These are phyloP conservation scores for Dasysyrphus tricinctus DNA, from an alignment of 2,888 invertebrate species.

Conservation along the genomic window DNA sequence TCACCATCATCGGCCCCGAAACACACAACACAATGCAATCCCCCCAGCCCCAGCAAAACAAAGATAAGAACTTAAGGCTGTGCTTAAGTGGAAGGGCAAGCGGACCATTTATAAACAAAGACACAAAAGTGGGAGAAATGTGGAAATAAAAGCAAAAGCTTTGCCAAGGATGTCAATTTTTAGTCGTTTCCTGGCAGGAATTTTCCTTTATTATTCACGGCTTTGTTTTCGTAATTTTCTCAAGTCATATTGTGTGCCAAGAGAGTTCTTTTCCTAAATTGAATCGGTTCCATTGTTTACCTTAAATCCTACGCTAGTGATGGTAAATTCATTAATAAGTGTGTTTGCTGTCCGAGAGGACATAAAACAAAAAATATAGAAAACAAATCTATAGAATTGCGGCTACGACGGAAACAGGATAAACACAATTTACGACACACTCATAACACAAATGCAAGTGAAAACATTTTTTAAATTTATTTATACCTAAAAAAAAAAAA, in stretches of 20 bases:
- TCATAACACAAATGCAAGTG: conserved; percentile 53
- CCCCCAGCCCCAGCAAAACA: conserved; percentile 1
- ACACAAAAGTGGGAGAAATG: background rate
- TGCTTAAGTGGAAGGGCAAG: conserved; percentile 19
- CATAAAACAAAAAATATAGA: background rate
- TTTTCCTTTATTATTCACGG: conserved; percentile 8
- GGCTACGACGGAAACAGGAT: conserved; percentile 51
- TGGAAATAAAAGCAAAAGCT: conserved; percentile 18
- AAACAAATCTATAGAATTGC: background rate
- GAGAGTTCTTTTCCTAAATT: conserved; percentile 61
- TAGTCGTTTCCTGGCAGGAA: conserved; percentile 5
- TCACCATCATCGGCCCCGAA: conserved; percentile 31
- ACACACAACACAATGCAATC: background rate
- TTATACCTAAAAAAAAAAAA: background rate
- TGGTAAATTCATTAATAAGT: conserved; percentile 69
- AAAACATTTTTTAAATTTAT: conserved; percentile 67
- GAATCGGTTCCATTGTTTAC: conserved; percentile 67
- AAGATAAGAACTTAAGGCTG: conserved; percentile 36
- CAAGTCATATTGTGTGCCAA: conserved; percentile 50
- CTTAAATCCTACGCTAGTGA: conserved; percentile 47
- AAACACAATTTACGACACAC: conserved; percentile 68
- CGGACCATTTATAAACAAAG: background rate
- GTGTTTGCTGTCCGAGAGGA: conserved; percentile 36
- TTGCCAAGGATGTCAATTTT: conserved; percentile 69
- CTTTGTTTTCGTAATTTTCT: conserved; percentile 31